phyloP scores from a whole-genome alignment of 2,113 vertebrate genomes.

The Mus musculus region GRCm39 chrX:129117501-129118000 shows the following conservation, averaged over 20 bases:
- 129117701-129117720: conserved; percentile 24
- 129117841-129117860: conserved; percentile 47
- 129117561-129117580: background rate
- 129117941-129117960: conserved; percentile 69
- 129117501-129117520: conserved; percentile 17
- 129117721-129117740: conserved; percentile 35
- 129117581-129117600: background rate
- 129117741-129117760: conserved; percentile 15
- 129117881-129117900: conserved; percentile 62
- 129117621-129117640: background rate
- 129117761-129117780: background rate
- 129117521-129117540: conserved; percentile 39
- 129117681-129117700: background rate
- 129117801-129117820: conserved; percentile 27
- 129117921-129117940: conserved; percentile 37
- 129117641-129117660: conserved; percentile 21
- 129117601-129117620: conserved; percentile 25
- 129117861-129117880: conserved; percentile 66
- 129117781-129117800: conserved; percentile 40
- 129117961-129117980: conserved; percentile 29
- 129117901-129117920: conserved; percentile 33
- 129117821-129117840: conserved; percentile 60
- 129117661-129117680: conserved; percentile 45
- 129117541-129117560: conserved; percentile 55
- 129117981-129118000: conserved; percentile 56